Evolutionary conservation across 2,113 vertebrate species (phyloP).

Genomic region (Lanius ludovicianus): DNA sequence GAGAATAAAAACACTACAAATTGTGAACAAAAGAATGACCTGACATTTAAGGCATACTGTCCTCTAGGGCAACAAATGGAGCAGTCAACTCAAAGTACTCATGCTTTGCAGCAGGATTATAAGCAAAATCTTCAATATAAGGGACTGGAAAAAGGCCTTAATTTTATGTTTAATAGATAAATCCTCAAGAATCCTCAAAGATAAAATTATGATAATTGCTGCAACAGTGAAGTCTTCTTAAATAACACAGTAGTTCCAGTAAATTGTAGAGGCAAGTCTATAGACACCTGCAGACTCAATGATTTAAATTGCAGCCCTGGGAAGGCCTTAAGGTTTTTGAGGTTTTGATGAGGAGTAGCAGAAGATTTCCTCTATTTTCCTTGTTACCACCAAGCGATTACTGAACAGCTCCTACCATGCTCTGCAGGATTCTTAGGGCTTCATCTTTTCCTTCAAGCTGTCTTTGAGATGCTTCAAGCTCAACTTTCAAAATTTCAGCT

Average conservation of each 20-base stretch:
- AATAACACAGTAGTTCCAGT: background rate
- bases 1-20: background rate
- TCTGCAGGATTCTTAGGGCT: constrained; percentile 91
- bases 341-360: background rate
- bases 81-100: background rate
- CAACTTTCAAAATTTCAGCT: constrained; percentile 80
- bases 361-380: background rate
- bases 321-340: background rate
- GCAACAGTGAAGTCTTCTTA: background rate
- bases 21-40: background rate
- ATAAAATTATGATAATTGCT: background rate
- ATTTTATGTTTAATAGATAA: background rate
- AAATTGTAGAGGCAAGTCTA: background rate
- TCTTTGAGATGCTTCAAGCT: constrained; percentile 87
- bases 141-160: background rate
- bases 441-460: constrained; percentile 92
- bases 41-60: background rate
- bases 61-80: background rate
- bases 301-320: background rate
- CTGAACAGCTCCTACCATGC: constrained; percentile 77
- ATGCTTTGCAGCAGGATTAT: background rate
- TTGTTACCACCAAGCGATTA: background rate
- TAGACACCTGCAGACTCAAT: background rate
- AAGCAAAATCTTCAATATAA: background rate
- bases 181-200: background rate